These are phyloP conservation scores for Spinibarbus caldwelli DNA, from an alignment of 2,797 vertebrate species.

Conservation along the genomic window DNA sequence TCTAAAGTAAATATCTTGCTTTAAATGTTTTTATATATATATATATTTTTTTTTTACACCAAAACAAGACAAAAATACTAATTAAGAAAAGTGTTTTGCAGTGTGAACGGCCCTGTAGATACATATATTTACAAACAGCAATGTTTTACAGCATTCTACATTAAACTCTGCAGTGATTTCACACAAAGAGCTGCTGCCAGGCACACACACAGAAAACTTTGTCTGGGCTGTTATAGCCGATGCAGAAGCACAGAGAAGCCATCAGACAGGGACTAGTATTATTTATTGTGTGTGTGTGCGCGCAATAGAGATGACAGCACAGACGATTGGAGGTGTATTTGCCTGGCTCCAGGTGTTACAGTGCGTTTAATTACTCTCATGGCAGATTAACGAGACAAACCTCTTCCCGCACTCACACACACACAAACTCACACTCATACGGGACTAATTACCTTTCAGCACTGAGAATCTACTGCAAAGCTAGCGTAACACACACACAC, in stretches of 20 bases:
- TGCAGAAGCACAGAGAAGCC: not conserved
- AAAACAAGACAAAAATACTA: not conserved
- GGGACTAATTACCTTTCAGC: constrained; percentile 77
- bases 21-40: not conserved
- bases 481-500: constrained; percentile 54
- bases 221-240: not conserved
- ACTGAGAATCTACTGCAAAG: constrained; percentile 41
- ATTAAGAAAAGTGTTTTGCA: not conserved
- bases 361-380: constrained; percentile 79
- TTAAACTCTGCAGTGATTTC: not conserved
- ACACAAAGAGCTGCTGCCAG: not conserved
- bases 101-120: not conserved
- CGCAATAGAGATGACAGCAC: constrained; percentile 67
- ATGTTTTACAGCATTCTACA: not conserved
- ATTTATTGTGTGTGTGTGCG: constrained; percentile 37
- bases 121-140: not conserved
- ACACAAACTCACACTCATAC: constrained; percentile 23
- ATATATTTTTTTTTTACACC: not conserved
- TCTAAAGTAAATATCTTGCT: not conserved
- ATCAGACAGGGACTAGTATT: constrained; percentile 11
- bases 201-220: not conserved
- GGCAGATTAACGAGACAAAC: constrained; percentile 75
- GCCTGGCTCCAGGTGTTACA: constrained; percentile 75
- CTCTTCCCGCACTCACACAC: constrained; percentile 24
- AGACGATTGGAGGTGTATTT: constrained; percentile 57